A percentile compares a stretch with the other conserved stretches of the same genome.
These are phyloP conservation scores for Gallinago nigripennis DNA, from an alignment of 2,797 vertebrate species.

Conservation along the genomic window DNA sequence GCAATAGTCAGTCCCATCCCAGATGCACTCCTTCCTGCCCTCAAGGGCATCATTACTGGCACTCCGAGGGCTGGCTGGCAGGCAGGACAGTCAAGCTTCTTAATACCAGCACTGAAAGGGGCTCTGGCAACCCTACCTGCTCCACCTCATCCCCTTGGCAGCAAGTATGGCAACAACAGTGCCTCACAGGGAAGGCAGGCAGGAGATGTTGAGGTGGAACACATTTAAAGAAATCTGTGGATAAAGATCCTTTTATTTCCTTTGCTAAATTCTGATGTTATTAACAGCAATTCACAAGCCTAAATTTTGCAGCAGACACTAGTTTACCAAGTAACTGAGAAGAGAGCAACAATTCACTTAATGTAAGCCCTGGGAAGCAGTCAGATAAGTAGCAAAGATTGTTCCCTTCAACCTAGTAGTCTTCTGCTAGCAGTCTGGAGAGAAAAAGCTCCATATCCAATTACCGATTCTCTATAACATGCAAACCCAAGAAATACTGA, in stretches of 20 bases:
- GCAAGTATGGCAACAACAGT: not conserved
- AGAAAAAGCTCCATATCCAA: slow-evolving; percentile 9
- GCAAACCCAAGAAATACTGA: not conserved
- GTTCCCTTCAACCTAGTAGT: not conserved
- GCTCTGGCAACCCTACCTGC: not conserved
- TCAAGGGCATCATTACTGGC: not conserved
- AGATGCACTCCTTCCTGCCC: not conserved
- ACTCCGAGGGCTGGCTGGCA: not conserved
- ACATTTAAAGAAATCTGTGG: not conserved
- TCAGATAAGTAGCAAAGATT: not conserved
- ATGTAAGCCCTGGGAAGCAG: not conserved
- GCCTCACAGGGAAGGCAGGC: not conserved
- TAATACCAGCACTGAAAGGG: no score
- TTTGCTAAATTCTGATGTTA: not conserved
- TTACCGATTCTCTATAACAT: not conserved
- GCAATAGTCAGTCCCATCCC: not conserved
- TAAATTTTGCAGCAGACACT: not conserved
- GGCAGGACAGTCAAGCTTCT: not conserved
- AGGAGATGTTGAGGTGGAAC: not conserved
- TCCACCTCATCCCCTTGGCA: not conserved
- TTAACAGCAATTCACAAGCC: not conserved
- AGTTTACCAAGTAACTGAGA: not conserved
- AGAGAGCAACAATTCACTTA: slow-evolving; percentile 13
- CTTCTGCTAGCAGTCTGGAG: not conserved
- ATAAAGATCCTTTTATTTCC: not conserved